Conservation (phyloP, 2,113 vertebrate species). For the Spheniscus mendiculus region DNA sequence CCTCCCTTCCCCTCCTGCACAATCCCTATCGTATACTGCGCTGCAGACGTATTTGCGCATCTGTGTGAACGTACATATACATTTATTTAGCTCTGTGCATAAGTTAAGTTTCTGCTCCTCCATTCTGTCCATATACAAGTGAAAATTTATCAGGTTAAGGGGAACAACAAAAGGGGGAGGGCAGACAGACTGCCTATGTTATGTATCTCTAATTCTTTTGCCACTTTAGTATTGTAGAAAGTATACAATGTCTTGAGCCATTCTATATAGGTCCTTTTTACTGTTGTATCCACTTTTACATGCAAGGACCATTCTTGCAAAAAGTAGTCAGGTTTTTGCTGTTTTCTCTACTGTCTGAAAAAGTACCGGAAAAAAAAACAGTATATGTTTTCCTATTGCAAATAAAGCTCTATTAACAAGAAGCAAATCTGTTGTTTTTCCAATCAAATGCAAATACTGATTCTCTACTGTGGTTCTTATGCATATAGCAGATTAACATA, state of each 20-base stretch:
- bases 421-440: neutral
- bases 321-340: neutral
- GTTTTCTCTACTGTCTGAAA: neutral
- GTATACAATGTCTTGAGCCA: neutral
- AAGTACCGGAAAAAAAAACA: neutral
- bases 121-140: neutral
- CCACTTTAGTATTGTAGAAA: neutral
- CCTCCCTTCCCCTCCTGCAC: neutral
- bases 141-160: neutral
- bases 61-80: neutral
- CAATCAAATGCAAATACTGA: neutral
- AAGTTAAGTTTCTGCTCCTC: neutral
- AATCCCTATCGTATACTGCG: neutral
- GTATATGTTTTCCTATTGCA: neutral
- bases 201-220: neutral
- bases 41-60: neutral
- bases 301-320: neutral
- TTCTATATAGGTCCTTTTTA: neutral
- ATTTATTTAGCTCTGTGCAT: neutral
- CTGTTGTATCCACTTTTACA: neutral
- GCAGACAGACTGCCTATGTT: neutral
- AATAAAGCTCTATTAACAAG: neutral
- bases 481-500: neutral
- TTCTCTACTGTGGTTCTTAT: neutral
- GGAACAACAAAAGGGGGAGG: neutral